phyloP scores from a whole-genome alignment of 1,140 invertebrate species.

The Teleopsis dalmanni region DNA sequence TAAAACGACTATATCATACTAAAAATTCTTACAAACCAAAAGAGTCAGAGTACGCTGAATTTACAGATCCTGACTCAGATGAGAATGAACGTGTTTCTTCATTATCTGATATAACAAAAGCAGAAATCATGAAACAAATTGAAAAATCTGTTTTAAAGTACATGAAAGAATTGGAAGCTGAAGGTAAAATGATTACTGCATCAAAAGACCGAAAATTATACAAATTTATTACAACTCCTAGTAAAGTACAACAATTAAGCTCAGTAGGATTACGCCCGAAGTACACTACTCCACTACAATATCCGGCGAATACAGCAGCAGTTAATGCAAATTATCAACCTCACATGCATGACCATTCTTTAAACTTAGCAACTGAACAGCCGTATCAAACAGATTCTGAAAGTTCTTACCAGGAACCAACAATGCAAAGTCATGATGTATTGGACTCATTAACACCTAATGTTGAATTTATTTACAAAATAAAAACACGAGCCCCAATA shows the following conservation, averaged over 20 bases:
- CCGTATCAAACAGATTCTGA: slow-evolving; percentile 33
- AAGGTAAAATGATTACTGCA: slow-evolving; percentile 36
- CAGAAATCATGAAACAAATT: slow-evolving; percentile 42
- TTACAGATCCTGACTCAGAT: too few relatives aligned
- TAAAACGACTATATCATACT: slow-evolving; percentile 36
- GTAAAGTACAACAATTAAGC: slow-evolving; percentile 25
- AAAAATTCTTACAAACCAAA: slow-evolving; percentile 26
- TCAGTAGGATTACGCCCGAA: slow-evolving; percentile 30
- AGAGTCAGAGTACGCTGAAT: slow-evolving; percentile 15
- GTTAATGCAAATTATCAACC: not conserved
- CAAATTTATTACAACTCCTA: slow-evolving; percentile 20
- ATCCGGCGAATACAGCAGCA: slow-evolving; percentile 3
- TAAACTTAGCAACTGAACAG: slow-evolving; percentile 8
- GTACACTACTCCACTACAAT: slow-evolving; percentile 14
- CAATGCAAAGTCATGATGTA: slow-evolving; percentile 14
- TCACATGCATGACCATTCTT: slow-evolving; percentile 7
- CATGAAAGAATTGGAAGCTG: slow-evolving; percentile 40
- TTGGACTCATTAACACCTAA: slow-evolving; percentile 28
- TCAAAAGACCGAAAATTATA: slow-evolving; percentile 22
- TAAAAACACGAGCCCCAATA: slow-evolving; percentile 34
- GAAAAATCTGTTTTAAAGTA: slow-evolving; percentile 41
- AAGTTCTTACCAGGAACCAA: slow-evolving; percentile 27
- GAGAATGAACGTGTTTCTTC: slow-evolving; percentile 34
- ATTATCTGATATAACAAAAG: slow-evolving; percentile 42
- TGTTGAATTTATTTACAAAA: slow-evolving; percentile 41